phyloP scores from a whole-genome alignment of 2,113 vertebrate genomes.

The Choloepus hoffmanni region DNA sequence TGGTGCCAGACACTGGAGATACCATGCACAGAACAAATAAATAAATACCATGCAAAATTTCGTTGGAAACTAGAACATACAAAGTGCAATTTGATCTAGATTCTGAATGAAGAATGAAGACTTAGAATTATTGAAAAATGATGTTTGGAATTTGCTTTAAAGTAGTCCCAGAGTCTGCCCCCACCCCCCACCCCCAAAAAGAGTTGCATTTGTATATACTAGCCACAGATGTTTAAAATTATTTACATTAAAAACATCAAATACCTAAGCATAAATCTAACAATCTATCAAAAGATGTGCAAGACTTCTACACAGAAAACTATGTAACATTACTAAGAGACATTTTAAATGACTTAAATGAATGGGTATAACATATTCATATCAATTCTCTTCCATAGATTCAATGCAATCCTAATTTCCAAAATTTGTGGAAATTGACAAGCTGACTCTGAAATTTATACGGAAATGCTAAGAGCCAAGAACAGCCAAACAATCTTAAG shows the following conservation, averaged over 20 bases:
- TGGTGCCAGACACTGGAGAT: not conserved
- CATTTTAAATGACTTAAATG: constrained; percentile 34
- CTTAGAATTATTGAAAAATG: constrained; percentile 14
- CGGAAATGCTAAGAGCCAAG: not conserved
- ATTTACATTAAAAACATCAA: constrained; percentile 33
- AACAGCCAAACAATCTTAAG: constrained; percentile 13
- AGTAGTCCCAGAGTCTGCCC: not conserved
- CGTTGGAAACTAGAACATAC: constrained; percentile 34
- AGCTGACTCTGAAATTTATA: not conserved
- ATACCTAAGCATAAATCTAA: not conserved
- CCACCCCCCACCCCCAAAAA: not conserved
- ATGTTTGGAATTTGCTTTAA: not conserved
- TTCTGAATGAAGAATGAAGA: not conserved
- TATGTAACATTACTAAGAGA: constrained; percentile 7
- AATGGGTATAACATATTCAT: not conserved
- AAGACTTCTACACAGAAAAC: constrained; percentile 45
- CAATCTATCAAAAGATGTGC: not conserved
- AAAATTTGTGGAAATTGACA: constrained; percentile 39
- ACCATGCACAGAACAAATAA: not conserved
- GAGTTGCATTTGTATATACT: not conserved
- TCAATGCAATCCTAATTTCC: constrained; percentile 42
- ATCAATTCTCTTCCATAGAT: constrained; percentile 19
- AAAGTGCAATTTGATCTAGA: not conserved
- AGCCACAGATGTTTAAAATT: not conserved
- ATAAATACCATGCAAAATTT: not conserved